phyloP scores from a whole-genome alignment of 2,113 vertebrate species.

The Platysteira castanea region DNA sequence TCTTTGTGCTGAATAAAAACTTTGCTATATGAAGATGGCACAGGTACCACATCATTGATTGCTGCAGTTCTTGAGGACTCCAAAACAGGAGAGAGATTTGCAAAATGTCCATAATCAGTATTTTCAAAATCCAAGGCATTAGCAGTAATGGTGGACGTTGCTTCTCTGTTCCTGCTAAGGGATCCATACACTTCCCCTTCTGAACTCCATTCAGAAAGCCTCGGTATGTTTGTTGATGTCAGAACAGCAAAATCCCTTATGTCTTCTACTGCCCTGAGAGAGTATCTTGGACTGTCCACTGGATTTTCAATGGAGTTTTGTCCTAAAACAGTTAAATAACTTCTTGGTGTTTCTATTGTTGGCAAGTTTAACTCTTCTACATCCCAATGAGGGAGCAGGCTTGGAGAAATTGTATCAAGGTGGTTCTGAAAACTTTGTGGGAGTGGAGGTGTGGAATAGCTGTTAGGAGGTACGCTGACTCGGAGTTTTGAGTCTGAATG shows the following conservation, averaged over 20 bases:
- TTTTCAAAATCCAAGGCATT: neutral
- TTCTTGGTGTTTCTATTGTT: neutral
- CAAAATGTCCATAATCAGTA: neutral
- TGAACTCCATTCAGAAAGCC: neutral
- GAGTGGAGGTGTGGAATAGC: constrained; percentile 3
- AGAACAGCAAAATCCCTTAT: neutral
- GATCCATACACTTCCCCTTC: neutral
- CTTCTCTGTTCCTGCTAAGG: neutral
- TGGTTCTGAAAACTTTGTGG: neutral
- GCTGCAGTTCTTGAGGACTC: neutral
- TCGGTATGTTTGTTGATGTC: neutral
- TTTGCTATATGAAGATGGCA: neutral
- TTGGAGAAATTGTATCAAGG: neutral
- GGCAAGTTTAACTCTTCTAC: neutral
- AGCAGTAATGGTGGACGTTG: neutral
- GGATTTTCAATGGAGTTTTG: neutral
- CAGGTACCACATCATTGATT: neutral
- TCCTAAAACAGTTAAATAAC: neutral
- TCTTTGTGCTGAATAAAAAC: neutral
- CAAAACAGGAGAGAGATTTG: neutral
- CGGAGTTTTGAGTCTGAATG: neutral
- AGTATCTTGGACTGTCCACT: neutral
- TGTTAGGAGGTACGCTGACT: neutral
- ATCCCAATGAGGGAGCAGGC: neutral
- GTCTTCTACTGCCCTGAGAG: neutral